phyloP scores from a whole-genome alignment of 2,888 invertebrate species.

The Cinara cedri region DNA sequence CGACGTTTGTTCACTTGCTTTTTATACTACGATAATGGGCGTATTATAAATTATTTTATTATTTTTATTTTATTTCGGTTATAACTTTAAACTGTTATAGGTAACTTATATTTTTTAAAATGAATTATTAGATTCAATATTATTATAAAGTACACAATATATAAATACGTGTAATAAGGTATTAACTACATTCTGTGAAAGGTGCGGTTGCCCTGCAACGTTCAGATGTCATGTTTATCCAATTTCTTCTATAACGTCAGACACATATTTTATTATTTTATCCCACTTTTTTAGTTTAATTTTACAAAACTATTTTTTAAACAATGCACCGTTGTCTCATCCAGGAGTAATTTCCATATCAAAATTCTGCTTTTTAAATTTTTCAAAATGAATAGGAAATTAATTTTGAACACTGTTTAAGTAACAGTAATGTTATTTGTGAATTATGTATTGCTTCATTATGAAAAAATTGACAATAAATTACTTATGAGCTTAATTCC shows the following conservation, averaged over 20 bases:
- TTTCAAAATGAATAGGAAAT: slow-evolving; percentile 9
- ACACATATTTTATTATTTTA: slow-evolving; percentile 2
- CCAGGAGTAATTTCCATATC: background rate
- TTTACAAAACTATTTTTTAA: no score
- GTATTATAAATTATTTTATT: no score
- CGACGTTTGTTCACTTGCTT: no score
- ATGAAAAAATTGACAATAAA: background rate
- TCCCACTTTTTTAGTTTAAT: background rate
- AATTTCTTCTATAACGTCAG: slow-evolving; percentile 12
- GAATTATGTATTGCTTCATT: slow-evolving; percentile 5
- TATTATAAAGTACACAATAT: no score
- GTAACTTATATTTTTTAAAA: no score
- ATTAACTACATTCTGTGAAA: no score
- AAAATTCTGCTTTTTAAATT: background rate
- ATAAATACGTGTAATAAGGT: no score
- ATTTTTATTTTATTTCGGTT: no score
- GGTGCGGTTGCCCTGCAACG: no score
- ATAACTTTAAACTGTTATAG: no score
- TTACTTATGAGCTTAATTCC: background rate
- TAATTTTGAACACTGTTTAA: slow-evolving; percentile 14
- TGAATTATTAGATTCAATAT: no score
- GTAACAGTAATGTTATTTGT: slow-evolving; percentile 2
- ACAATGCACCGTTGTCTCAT: slow-evolving; percentile 10
- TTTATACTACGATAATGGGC: no score
- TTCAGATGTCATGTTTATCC: background rate